Conservation (phyloP, 2,113 vertebrate species). For the Psilopsiagon aymara region DNA sequence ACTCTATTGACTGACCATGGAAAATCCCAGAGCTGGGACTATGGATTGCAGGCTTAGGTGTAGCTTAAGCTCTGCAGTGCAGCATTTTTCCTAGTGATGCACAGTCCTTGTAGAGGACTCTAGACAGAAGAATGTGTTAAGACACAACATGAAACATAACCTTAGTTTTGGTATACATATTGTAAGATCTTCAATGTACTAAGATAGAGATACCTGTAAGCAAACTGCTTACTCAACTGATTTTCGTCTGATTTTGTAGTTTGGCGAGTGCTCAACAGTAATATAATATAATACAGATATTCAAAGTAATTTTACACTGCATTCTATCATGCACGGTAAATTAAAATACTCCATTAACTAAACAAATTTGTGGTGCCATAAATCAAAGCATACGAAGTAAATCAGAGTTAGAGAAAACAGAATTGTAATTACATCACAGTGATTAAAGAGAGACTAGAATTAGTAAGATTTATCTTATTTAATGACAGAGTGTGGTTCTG, state of each 20-base stretch:
- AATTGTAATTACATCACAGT: slow-evolving; percentile 78
- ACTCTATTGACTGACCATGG: neutral
- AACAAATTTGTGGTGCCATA: slow-evolving; percentile 78
- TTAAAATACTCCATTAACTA: slow-evolving; percentile 84
- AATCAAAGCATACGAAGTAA: slow-evolving; percentile 79
- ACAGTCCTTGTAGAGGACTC: neutral
- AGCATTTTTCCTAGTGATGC: neutral
- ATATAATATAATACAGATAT: slow-evolving; percentile 70
- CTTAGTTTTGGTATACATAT: neutral
- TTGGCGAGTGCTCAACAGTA: slow-evolving; percentile 70
- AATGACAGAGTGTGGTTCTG: slow-evolving; percentile 48
- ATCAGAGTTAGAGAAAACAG: slow-evolving; percentile 77
- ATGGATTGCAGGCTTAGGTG: neutral
- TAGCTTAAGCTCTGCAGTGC: neutral
- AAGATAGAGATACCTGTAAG: slow-evolving; percentile 23
- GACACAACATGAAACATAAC: neutral
- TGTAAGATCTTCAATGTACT: neutral
- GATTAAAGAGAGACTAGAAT: slow-evolving; percentile 75
- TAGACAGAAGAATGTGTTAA: neutral
- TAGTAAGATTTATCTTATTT: slow-evolving; percentile 69
- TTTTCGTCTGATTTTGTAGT: slow-evolving; percentile 64
- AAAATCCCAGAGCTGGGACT: neutral
- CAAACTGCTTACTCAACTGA: slow-evolving; percentile 64
- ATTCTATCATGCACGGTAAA: slow-evolving; percentile 72
- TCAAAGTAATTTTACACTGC: slow-evolving; percentile 70